phyloP scores from a whole-genome alignment of 2,113 vertebrate genomes.

The Istiophorus platypterus region DNA sequence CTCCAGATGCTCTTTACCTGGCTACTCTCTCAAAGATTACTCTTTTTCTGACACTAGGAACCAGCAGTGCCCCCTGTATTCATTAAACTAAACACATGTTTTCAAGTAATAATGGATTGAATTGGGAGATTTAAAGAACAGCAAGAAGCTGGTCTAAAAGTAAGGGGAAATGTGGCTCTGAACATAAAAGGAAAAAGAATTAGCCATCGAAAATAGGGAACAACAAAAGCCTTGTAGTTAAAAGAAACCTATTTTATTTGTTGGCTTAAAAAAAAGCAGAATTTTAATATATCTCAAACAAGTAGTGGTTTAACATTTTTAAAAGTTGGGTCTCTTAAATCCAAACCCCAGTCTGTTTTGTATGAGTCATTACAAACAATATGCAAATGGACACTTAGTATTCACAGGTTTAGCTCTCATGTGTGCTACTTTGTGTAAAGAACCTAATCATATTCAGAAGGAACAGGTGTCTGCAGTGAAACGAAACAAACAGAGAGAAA shows the following conservation, averaged over 20 bases:
- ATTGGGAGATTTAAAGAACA: not conserved
- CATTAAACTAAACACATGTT: not conserved
- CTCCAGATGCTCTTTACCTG: constrained; percentile 19
- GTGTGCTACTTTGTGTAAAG: constrained; percentile 41
- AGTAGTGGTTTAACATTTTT: not conserved
- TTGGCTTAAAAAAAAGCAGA: constrained; percentile 8
- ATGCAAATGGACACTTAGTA: constrained; percentile 50
- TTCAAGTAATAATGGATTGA: constrained; percentile 10
- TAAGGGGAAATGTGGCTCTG: constrained; percentile 10
- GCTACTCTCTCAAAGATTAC: not conserved
- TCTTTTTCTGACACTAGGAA: not conserved
- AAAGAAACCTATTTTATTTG: constrained; percentile 33
- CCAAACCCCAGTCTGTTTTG: constrained; percentile 16
- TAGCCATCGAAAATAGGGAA: not conserved
- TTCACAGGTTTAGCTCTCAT: constrained; percentile 42
- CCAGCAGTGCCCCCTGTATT: not conserved
- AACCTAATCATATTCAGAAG: constrained; percentile 39
- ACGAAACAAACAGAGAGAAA: constrained; percentile 24
- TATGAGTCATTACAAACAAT: constrained; percentile 33
- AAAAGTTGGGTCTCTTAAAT: constrained; percentile 37
- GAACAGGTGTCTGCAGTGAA: constrained; percentile 52
- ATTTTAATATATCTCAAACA: constrained; percentile 32
- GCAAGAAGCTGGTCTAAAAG: constrained; percentile 5
- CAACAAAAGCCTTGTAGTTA: constrained; percentile 38
- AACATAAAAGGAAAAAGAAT: constrained; percentile 21